phyloP scores from a whole-genome alignment of 2,113 vertebrate genomes.

The Protobothrops mucrosquamatus region DNA sequence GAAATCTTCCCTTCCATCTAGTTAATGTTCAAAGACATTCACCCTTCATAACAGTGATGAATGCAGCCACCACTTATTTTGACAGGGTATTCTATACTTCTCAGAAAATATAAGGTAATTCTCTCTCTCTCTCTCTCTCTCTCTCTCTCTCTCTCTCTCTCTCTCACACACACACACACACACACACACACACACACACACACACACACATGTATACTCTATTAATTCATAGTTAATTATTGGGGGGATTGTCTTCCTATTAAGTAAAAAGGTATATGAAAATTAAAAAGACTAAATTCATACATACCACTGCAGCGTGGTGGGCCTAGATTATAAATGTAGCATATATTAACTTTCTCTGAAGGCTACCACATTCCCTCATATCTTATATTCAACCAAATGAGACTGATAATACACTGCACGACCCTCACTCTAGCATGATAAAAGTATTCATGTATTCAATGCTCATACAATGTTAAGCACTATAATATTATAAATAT shows the following conservation, averaged over 20 bases:
- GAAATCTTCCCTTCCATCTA: not conserved
- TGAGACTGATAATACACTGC: not conserved
- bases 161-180: too few species aligned
- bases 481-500: not conserved
- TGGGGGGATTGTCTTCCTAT: not conserved
- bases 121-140: not conserved
- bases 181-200: too few species aligned
- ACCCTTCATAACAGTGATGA: not conserved
- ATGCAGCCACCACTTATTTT: not conserved
- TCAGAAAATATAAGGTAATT: not conserved
- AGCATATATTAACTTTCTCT: constrained; percentile 46
- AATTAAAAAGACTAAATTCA: constrained; percentile 37
- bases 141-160: too few species aligned
- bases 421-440: not conserved
- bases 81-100: not conserved
- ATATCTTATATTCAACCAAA: not conserved
- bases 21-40: not conserved
- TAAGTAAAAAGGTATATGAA: constrained; percentile 19
- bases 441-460: not conserved
- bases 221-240: not conserved
- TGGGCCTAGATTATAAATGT: constrained; percentile 75
- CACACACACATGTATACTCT: not conserved
- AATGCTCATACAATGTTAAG: not conserved
- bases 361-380: not conserved
- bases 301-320: constrained; percentile 80